Base-by-base conservation (phyloP, 1,140 invertebrate species). In the Thaumetopoea pityocampa region DNA sequence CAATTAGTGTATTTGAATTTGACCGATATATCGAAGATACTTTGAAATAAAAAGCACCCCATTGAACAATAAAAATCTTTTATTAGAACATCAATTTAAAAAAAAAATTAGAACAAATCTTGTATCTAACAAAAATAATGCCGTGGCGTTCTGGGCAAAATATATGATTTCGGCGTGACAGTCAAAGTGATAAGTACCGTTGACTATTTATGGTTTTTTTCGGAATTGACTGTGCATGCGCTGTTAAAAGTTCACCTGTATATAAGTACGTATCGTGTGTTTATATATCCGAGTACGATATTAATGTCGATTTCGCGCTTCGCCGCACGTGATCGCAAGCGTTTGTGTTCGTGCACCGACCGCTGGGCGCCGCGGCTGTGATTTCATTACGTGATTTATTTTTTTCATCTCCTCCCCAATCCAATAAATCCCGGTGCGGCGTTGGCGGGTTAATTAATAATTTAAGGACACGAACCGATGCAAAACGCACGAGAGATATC, bases 381-480 rank as follows among this genome's bases (percentile, higher is more conserved):
- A 76, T 80, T 80, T 80, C 70, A 77, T 77, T 80, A 70, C 56
- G 57, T 63, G 55, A 64, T 72, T 72, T 71, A 57, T 69, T 74
- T 79, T 77, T 79, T 70, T 51, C 67, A 66, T 62, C 59, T 63
- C 67, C 66, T 60, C 34, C 56, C 38, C 71, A 61, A 67, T 71
- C 69, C 62, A 81, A 78, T 79, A 69, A 72, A 76, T 67, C 67
- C 66, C 59, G 20, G 46, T 51, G 61, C 57, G 59, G 50, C 49
- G 49, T 51, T 55, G 60, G 60, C 51, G 62, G 53, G 71, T 78
- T 81, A 81, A 78, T 78, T 81, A 78, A 78, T 81, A 78, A 73
- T 81, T 78, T 72, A 77, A 69, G 56, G 34, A 37, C 10, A 49
- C 19, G 23, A 28, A 14, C 14, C 28, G 15, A 24, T 43, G 29